A percentile compares a stretch with the other conserved stretches of the same genome.
phyloP scores from a whole-genome alignment of 2,888 invertebrate genomes.

The Apotomis turbidana region DNA sequence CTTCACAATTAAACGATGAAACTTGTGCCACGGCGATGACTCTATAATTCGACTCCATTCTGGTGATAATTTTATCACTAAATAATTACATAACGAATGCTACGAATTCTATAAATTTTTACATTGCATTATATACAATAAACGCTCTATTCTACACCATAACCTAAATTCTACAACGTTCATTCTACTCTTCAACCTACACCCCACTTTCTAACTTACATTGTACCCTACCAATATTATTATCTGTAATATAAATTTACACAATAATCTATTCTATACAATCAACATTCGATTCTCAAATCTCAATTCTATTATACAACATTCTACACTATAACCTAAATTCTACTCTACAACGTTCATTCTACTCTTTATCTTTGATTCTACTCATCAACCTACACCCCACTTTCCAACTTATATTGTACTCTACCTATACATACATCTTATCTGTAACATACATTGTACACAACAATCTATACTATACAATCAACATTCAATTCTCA shows the following conservation, averaged over 20 bases:
- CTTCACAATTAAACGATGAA: too few relatives aligned
- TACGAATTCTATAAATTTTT: too few relatives aligned
- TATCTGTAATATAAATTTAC: too few relatives aligned
- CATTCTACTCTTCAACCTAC: neutral
- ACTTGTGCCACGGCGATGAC: too few relatives aligned
- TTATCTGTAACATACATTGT: neutral
- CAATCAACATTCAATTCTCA: conserved; percentile 1
- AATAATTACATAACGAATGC: too few relatives aligned
- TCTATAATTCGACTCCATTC: too few relatives aligned
- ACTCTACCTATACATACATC: neutral
- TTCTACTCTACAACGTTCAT: neutral
- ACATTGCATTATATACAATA: too few relatives aligned
- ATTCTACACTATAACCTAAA: neutral
- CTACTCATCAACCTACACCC: neutral
- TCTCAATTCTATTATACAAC: neutral
- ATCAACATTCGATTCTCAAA: neutral
- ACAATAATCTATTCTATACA: neutral
- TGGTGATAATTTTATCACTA: too few relatives aligned
- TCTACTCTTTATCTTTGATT: neutral
- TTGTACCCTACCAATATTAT: too few relatives aligned
- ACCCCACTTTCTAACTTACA: neutral
- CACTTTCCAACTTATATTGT: neutral
- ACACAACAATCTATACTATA: conserved; percentile 7
- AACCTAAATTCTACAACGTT: neutral
- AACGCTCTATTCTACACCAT: neutral